A percentile compares a stretch with the other conserved stretches of the same genome.
These are phyloP conservation scores for Larimichthys crocea DNA, from an alignment of 2,113 vertebrate genomes.

Conservation along the genomic window DNA sequence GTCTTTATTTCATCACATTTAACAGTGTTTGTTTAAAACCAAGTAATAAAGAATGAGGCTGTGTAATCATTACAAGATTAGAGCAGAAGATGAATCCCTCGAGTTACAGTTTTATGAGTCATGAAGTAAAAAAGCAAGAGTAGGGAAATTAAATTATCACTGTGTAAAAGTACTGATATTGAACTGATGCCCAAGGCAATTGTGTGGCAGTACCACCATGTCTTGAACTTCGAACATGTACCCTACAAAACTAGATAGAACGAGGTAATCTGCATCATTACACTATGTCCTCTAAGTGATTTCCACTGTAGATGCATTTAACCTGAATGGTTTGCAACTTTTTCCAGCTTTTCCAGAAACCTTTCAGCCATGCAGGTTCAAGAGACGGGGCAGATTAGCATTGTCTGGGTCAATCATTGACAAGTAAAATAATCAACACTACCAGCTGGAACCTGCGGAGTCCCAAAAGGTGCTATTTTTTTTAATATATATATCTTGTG, in stretches of 20 bases:
- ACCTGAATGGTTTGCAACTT: neutral
- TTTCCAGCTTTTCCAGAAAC: neutral
- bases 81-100: neutral
- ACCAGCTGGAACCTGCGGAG: neutral
- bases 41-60: neutral
- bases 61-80: neutral
- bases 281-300: neutral
- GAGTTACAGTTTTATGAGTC: neutral
- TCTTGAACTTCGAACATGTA: neutral
- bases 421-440: neutral
- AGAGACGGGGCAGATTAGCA: no score
- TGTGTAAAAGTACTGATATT: no score
- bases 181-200: no score
- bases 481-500: no score
- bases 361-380: neutral
- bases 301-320: neutral
- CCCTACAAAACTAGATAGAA: neutral
- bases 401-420: neutral
- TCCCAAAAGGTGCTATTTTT: no score
- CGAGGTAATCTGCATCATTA: no score
- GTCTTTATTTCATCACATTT: constrained; percentile 5
- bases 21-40: neutral
- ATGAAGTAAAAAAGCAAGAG: neutral
- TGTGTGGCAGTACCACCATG: neutral
- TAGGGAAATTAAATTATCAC: no score